A percentile compares a stretch with the other conserved stretches of the same genome.
These are phyloP conservation scores for Melanotus villosus DNA, from an alignment of 2,888 invertebrate species.

Conservation along the genomic window DNA sequence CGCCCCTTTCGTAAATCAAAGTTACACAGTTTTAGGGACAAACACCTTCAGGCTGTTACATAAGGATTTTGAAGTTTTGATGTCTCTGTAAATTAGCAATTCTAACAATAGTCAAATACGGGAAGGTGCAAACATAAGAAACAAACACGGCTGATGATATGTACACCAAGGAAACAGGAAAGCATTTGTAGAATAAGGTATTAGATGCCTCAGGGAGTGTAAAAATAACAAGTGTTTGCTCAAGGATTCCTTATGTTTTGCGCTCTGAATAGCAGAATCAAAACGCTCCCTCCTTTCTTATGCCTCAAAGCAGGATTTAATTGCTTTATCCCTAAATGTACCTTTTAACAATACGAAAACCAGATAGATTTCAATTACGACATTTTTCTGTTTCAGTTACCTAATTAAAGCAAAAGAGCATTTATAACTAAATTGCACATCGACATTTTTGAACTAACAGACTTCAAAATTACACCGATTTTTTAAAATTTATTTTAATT, in stretches of 20 bases:
- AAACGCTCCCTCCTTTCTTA: constrained; percentile 21
- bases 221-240: constrained; percentile 46
- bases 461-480: no score
- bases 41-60: not conserved
- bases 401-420: no score
- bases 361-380: not conserved
- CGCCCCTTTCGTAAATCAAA: not conserved
- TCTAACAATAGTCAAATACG: constrained; percentile 38
- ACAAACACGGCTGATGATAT: constrained; percentile 45
- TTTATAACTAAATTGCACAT: no score
- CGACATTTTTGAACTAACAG: no score
- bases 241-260: constrained; percentile 40
- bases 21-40: not conserved
- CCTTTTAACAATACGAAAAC: constrained; percentile 11
- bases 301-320: constrained; percentile 29
- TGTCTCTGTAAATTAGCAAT: constrained; percentile 31
- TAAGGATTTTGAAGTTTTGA: constrained; percentile 9
- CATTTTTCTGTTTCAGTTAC: constrained; percentile 10
- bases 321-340: constrained; percentile 27
- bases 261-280: constrained; percentile 35
- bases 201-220: constrained; percentile 39
- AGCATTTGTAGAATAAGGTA: constrained; percentile 39
- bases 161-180: constrained; percentile 38
- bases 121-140: constrained; percentile 40
- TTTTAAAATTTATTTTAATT: no score